Evolutionary conservation across 2,797 vertebrate genomes (phyloP), one percentile per base, ranked within the genome.

Genomic region (Fistularia tabacaria): DNA sequence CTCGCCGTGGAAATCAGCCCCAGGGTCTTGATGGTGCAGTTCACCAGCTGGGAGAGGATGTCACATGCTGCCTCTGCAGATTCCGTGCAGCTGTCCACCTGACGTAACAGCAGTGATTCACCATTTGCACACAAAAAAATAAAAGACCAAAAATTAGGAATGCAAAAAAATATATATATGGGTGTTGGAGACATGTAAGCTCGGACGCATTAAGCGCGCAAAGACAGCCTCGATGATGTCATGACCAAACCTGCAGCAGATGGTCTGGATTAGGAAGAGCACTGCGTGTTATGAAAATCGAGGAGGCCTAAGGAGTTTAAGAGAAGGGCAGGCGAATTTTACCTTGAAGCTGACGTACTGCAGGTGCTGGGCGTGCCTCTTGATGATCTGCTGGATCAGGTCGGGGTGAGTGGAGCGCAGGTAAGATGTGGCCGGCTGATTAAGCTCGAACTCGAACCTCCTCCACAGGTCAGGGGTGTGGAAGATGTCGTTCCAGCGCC

Each of bases 261-360:
- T 25, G 25, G 25, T 25, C 25, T 25, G 25, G 25, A 25, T 3
- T 25, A 25, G 2, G 25, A 25, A 25, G 25, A n/a, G n/a, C n/a
- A n/a, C n/a, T n/a, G n/a, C n/a, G 25, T 25, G 25, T 25, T 25
- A 5, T 25, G 25, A 25, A 25, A 25, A 25, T 5, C 2, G 25
- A 25, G 25, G 25, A 25, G 25, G 25, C 5, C 2, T 5, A 5
- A 25, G 25, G 25, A 25, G 25, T 25, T 25, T 2, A 25, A 25
- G 5, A 25, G 25, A 25, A 25, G 2, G 25, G 25, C 25, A 5
- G 25, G 2, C 2, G 25, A 25, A 2, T 5, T 73, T 67, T 89
- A 98, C 96, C 95, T 97, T 98, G 86, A 98, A 97, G 89, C 96
- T 98, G 87, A 99, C 96, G 57, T 96, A 98, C 57, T 99, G 95